Base-by-base conservation (phyloP, 2,797 vertebrate species). In the Tenualosa thibaudeaui region DNA sequence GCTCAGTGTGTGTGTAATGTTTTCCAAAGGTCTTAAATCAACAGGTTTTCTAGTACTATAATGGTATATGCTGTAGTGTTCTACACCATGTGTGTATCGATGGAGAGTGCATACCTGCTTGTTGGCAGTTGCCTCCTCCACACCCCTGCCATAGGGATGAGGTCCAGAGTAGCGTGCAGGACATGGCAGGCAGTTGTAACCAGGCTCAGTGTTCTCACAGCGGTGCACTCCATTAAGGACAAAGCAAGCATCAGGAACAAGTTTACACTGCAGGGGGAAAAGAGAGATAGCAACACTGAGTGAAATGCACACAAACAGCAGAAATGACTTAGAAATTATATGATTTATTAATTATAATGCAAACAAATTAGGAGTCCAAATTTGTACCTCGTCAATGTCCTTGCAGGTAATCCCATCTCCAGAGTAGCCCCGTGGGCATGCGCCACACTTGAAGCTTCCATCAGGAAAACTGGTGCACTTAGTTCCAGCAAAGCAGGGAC, bases 131-230 rank as follows among this genome's bases (percentile, higher is more conserved):
- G 98, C 98, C 50, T 98, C 94, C 84, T 98, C 97, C 46, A 97
- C 91, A 3, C 97, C 96, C 86, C 87, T 96, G 86, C 98, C 98
- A 0, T 96, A 99, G 3, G 98, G 98, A 91, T 99, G 98, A 0
- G 94, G 87, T 68, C 98, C 98, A 0, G 97, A 95, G 94, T 95
- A 99, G 81, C 98, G 97, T 0, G 96, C 81, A 0, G 98, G 98
- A 89, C 98, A 99, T 62, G 97, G 97, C 81, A 97, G 92, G 86
- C 98, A 99, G 92, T 99, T 98, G 93, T 99, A 99, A 12, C 98
- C 98, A 0, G 98, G 98, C 50, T 96, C 96, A 0, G 98, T 98
- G 92, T 99, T 99, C 91, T 97, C 94, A 92, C 98, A 99, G 78
- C 96, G 95, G 86, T 99, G 98, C 78, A 97, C 91, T 86, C 97